Evolutionary conservation across 1,140 invertebrate species (phyloP).

Genomic region (Drosophila paulistorum): DNA sequence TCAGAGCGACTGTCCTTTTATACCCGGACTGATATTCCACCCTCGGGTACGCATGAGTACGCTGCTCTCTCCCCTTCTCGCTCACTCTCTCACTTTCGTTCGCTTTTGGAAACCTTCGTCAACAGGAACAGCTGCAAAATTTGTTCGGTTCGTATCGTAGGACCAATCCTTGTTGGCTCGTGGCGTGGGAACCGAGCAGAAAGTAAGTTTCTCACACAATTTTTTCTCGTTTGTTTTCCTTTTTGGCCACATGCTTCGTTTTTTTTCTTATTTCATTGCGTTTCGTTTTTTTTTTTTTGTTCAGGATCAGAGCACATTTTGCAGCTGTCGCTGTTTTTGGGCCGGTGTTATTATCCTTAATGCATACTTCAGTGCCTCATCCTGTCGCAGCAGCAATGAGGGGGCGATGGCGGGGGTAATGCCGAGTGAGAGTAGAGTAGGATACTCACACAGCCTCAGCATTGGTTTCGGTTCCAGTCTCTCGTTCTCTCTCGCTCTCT

Average conservation of each 20-base stretch:
- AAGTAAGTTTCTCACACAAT: slow-evolving; percentile 83
- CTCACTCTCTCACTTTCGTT: slow-evolving; percentile 33
- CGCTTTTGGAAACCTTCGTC: slow-evolving; percentile 28
- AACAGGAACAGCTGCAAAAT: slow-evolving; percentile 72
- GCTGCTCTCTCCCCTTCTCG: slow-evolving; percentile 21
- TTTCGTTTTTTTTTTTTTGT: slow-evolving; percentile 47
- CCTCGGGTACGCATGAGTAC: slow-evolving; percentile 62
- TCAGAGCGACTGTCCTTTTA: slow-evolving; percentile 49
- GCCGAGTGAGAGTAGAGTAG: neutral
- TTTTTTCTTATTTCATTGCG: slow-evolving; percentile 47
- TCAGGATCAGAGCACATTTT: slow-evolving; percentile 82
- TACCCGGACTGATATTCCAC: slow-evolving; percentile 64
- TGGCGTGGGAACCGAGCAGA: slow-evolving; percentile 82
- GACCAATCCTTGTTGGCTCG: slow-evolving; percentile 80
- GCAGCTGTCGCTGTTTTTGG: slow-evolving; percentile 81
- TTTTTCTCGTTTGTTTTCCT: slow-evolving; percentile 82
- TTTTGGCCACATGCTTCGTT: slow-evolving; percentile 81
- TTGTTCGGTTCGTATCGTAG: slow-evolving; percentile 36
- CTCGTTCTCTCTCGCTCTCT: neutral
- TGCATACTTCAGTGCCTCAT: slow-evolving; percentile 79
- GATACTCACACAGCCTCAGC: slow-evolving; percentile 2
- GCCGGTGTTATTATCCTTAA: slow-evolving; percentile 81
- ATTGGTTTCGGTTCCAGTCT: slow-evolving; percentile 3
- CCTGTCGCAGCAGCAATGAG: slow-evolving; percentile 47
- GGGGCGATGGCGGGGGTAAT: slow-evolving; percentile 21